A percentile compares a stretch with the other conserved stretches of the same genome.
These are phyloP conservation scores for Gallirallus australis DNA, from an alignment of 2,797 vertebrate species.

Conservation along the genomic window DNA sequence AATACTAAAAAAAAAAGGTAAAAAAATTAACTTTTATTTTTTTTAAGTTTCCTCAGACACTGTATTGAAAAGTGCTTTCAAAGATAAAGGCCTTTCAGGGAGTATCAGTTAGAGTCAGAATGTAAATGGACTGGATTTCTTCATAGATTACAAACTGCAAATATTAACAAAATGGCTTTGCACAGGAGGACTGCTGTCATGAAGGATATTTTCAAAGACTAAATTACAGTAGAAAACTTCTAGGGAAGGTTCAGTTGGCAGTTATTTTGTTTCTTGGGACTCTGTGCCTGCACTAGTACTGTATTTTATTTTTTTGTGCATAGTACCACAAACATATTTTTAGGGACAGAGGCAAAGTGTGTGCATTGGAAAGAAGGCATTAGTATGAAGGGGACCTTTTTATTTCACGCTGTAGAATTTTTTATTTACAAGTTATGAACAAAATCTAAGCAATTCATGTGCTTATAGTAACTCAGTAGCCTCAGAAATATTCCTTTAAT, in stretches of 20 bases:
- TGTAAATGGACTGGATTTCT: not conserved
- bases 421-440: not conserved
- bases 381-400: not conserved
- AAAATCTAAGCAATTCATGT: not conserved
- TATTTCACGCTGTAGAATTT: not conserved
- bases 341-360: not conserved
- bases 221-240: not conserved
- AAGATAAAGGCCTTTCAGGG: not conserved
- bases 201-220: not conserved
- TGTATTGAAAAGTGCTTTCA: not conserved
- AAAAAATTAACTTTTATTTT: not conserved
- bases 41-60: not conserved
- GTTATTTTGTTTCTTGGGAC: not conserved
- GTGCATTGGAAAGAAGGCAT: not conserved
- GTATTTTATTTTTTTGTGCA: not conserved
- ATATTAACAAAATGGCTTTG: not conserved
- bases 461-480: not conserved
- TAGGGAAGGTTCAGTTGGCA: not conserved
- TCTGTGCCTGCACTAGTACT: not conserved
- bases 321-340: not conserved
- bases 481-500: not conserved
- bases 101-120: not conserved
- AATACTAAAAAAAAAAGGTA: not conserved
- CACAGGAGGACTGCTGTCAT: not conserved
- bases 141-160: not conserved